Conservation (phyloP, 2,888 invertebrate genomes). For the Lithodes maja region DNA sequence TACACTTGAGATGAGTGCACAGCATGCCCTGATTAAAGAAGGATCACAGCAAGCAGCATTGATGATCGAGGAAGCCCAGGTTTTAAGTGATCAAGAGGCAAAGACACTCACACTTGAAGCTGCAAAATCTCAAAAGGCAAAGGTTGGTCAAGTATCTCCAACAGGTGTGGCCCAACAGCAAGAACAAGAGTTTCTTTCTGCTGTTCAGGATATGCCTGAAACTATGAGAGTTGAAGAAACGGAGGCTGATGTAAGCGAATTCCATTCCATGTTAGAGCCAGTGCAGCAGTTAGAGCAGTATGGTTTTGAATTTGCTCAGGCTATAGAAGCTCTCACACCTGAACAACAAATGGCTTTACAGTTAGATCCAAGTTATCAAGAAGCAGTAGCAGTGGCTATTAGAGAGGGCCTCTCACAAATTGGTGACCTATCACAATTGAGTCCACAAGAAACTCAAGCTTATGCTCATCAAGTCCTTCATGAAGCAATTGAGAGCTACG, state of each 20-base stretch:
- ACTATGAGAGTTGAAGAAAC: constrained; percentile 48
- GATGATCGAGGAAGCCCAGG: constrained; percentile 39
- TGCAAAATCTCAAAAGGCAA: constrained; percentile 50
- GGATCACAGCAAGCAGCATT: constrained; percentile 10
- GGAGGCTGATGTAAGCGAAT: constrained; percentile 68
- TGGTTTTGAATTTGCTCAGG: constrained; percentile 41
- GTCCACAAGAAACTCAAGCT: constrained; percentile 42
- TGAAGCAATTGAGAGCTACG: constrained; percentile 54
- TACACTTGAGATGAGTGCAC: constrained; percentile 20
- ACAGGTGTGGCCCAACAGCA: constrained; percentile 62
- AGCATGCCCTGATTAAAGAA: background rate
- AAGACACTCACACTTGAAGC: constrained; percentile 37
- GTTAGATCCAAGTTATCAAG: constrained; percentile 44
- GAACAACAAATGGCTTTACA: constrained; percentile 57
- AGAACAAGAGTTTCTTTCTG: constrained; percentile 55
- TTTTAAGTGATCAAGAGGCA: constrained; percentile 18
- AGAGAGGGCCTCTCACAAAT: constrained; percentile 46
- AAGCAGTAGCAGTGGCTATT: constrained; percentile 46
- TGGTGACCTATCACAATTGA: constrained; percentile 36
- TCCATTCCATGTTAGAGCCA: constrained; percentile 64
- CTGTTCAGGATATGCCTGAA: constrained; percentile 44
- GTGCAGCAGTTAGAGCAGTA: constrained; percentile 40
- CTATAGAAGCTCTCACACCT: constrained; percentile 28
- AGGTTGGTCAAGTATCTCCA: constrained; percentile 22
- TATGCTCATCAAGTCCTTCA: constrained; percentile 48